A percentile compares a stretch with the other conserved stretches of the same genome.
Conservation (phyloP, 2,888 invertebrate genomes). For the Leucophenga maculata region DNA sequence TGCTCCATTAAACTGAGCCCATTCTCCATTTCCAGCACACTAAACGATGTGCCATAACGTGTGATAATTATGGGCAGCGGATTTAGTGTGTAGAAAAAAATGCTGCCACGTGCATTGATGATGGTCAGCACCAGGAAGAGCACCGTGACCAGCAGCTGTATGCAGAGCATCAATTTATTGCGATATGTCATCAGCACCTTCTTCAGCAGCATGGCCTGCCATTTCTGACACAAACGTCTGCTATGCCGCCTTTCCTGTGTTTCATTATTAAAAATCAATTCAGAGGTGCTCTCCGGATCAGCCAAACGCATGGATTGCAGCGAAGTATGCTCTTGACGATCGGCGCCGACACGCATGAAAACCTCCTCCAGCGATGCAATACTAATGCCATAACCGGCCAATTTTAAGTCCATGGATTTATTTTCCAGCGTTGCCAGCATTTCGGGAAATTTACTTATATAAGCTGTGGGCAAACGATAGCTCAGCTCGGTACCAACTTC, state of each 20-base stretch:
- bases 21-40: slow-evolving; percentile 23
- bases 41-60: slow-evolving; percentile 4
- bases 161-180: slow-evolving; percentile 23
- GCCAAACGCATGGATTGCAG: background rate
- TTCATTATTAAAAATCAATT: slow-evolving; percentile 24
- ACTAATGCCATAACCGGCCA: slow-evolving; percentile 84
- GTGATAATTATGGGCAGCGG: slow-evolving; percentile 19
- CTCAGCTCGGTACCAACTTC: slow-evolving; percentile 83
- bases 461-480: slow-evolving; percentile 77
- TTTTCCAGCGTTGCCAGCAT: slow-evolving; percentile 80
- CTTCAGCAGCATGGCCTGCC: slow-evolving; percentile 75
- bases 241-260: background rate
- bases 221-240: slow-evolving; percentile 37
- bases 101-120: slow-evolving; percentile 21
- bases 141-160: slow-evolving; percentile 30
- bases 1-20: slow-evolving; percentile 68
- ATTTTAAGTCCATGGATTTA: slow-evolving; percentile 75
- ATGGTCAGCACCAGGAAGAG: slow-evolving; percentile 31
- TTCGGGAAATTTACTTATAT: slow-evolving; percentile 76
- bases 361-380: slow-evolving; percentile 91
- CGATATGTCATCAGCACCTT: slow-evolving; percentile 22
- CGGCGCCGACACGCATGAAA: slow-evolving; percentile 79
- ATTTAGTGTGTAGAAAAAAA: slow-evolving; percentile 27
- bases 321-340: slow-evolving; percentile 43
- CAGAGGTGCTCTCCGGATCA: background rate